Evolutionary conservation across 92 coral and sea anemone genomes (phyloP), one percentile per base, ranked within the genome.

Genomic region (Epizoanthus fatuus): DNA sequence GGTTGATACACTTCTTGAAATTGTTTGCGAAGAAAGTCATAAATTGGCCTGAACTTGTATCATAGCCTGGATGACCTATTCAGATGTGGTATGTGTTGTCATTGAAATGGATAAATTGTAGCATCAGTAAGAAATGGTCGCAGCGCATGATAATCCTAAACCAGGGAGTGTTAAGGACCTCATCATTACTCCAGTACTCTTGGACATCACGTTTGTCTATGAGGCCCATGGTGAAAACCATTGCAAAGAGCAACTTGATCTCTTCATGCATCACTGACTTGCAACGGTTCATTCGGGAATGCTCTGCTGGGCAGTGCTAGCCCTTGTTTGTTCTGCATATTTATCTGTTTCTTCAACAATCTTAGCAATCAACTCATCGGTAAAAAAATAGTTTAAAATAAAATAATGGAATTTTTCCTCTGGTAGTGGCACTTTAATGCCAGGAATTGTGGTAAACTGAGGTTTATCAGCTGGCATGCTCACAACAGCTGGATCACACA

Each of bases 31-130:
- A 29, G 35, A 29, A 29, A 29, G 35, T 29, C 35, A 29, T 2
- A 29, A 29, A 29, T 29, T 29, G 35, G 35, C 2, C 2, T 29
- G 35, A 29, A 0, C 35, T 1, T 29, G 35, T 0, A 29, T 29
- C 1, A 1, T 2, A 76, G 35, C 35, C 35, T 29, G 2, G 78
- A 78, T 90, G 90, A 55, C 91, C 93, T 85, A 87, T 59, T 29
- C 67, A 80, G 25, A 91, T 70, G 7, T 38, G 78, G 25, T 25
- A 53, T 37, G 39, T 47, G 63, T 93, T 90, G 85, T 93, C 81
- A 17, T 80, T 86, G 63, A 90, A 86, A 69, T 93, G 96, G 5
- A 83, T 60, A 57, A 75, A 51, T 55, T 70, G 19, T 25, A 87
- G 56, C 52, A 90, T 88, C 12, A 75, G 70, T 63, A 74, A 35